These are phyloP conservation scores for Knipowitschia caucasica DNA, from an alignment of 2,797 vertebrate species.

Conservation along the genomic window DNA sequence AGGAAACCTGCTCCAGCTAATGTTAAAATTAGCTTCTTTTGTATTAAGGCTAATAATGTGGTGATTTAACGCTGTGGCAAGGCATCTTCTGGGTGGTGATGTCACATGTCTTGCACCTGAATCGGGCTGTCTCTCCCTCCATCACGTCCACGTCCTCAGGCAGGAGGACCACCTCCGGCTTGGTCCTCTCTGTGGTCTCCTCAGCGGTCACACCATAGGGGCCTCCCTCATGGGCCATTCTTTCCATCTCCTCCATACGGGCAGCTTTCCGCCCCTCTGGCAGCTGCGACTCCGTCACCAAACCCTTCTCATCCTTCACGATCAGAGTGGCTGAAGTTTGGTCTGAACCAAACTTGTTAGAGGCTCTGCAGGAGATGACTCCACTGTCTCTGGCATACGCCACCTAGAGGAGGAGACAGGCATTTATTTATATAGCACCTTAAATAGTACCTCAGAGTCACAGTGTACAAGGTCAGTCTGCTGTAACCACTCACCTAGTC, in stretches of 20 bases:
- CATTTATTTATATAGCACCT: too few relatives aligned
- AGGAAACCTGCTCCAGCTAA: too few relatives aligned
- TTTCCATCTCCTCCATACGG: slow-evolving; percentile 91
- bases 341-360: slow-evolving; percentile 94
- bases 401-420: slow-evolving; percentile 13
- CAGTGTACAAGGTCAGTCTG: too few relatives aligned
- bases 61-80: too few relatives aligned
- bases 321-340: slow-evolving; percentile 94
- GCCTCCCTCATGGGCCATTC: slow-evolving; percentile 86
- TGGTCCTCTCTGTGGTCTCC: slow-evolving; percentile 87
- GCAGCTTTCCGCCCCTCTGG: slow-evolving; percentile 89
- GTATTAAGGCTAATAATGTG: too few relatives aligned
- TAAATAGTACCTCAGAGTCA: too few relatives aligned
- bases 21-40: too few relatives aligned
- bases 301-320: slow-evolving; percentile 97
- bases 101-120: too few relatives aligned
- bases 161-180: slow-evolving; percentile 91
- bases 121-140: slow-evolving; percentile 90
- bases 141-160: slow-evolving; percentile 87
- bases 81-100: too few relatives aligned
- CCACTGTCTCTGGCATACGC: slow-evolving; percentile 97
- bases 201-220: slow-evolving; percentile 79
- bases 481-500: too few relatives aligned
- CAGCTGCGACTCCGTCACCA: slow-evolving; percentile 92
- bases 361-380: slow-evolving; percentile 92